phyloP scores from a whole-genome alignment of 2,797 vertebrate species.

The Notoglanidium macrostoma region DNA sequence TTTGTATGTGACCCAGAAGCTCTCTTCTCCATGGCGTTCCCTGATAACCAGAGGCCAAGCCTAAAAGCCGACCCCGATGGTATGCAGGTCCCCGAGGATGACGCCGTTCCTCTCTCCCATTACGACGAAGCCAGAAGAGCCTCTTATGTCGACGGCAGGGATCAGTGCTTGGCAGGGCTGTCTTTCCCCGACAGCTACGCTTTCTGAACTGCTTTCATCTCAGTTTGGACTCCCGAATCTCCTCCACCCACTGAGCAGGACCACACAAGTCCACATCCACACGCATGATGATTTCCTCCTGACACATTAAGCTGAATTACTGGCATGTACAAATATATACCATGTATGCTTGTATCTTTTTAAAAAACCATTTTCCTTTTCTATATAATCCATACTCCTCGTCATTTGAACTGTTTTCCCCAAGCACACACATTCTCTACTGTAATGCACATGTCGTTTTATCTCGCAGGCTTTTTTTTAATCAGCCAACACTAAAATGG shows the following conservation, averaged over 20 bases:
- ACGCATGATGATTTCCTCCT: conserved; percentile 14
- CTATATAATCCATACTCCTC: neutral
- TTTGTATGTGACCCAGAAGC: conserved; percentile 93
- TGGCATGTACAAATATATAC: neutral
- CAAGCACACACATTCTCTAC: neutral
- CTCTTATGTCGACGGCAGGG: conserved; percentile 80
- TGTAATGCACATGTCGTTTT: conserved; percentile 42
- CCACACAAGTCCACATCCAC: conserved; percentile 22
- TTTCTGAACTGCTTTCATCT: conserved; percentile 74
- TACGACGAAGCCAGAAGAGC: conserved; percentile 80
- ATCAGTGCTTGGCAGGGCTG: conserved; percentile 78
- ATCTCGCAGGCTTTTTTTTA: conserved; percentile 38
- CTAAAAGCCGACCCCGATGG: conserved; percentile 86
- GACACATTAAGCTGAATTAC: conserved; percentile 7
- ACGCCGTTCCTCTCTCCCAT: conserved; percentile 80
- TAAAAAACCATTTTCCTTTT: neutral
- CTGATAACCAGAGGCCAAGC: conserved; percentile 88
- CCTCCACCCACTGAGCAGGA: conserved; percentile 24
- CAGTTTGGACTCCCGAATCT: neutral
- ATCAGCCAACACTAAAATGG: conserved; percentile 60
- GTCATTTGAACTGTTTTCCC: neutral
- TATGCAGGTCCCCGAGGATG: conserved; percentile 77
- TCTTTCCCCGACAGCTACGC: conserved; percentile 83
- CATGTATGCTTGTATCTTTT: neutral
- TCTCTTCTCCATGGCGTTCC: conserved; percentile 93